A percentile compares a stretch with the other conserved stretches of the same genome.
These are phyloP conservation scores for Schrankia costaestrigalis DNA, from an alignment of 2,888 invertebrate genomes.

Conservation along the genomic window DNA sequence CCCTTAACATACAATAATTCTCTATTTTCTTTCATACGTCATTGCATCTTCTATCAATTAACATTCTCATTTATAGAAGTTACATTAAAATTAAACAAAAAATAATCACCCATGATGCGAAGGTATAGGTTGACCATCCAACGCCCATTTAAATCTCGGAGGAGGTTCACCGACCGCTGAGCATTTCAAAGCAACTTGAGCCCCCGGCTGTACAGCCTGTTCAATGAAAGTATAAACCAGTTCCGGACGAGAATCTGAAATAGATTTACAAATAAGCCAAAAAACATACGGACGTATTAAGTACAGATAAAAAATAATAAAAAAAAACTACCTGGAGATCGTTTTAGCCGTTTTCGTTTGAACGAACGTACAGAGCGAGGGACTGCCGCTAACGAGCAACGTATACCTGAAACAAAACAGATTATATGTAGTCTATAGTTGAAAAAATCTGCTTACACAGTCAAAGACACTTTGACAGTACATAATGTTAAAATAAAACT, in stretches of 20 bases:
- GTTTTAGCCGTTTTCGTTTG: conserved; percentile 68
- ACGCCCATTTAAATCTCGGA: conserved; percentile 79
- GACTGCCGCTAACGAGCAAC: conserved; percentile 65
- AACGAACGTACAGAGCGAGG: conserved; percentile 45
- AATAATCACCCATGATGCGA: conserved; percentile 64
- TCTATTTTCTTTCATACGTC: too few relatives aligned
- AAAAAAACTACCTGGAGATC: conserved; percentile 61
- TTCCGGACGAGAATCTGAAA: conserved; percentile 88
- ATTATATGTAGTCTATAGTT: conserved; percentile 15
- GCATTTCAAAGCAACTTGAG: conserved; percentile 90
- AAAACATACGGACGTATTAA: conserved; percentile 12
- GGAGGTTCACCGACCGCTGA: conserved; percentile 93
- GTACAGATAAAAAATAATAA: conserved; percentile 30
- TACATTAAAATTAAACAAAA: neutral
- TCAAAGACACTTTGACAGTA: conserved; percentile 18
- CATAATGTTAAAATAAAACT: conserved; percentile 8
- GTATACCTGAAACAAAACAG: conserved; percentile 55
- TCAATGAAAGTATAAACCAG: conserved; percentile 92
- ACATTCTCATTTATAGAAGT: too few relatives aligned
- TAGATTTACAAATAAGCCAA: conserved; percentile 22
- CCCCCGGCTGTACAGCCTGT: conserved; percentile 85
- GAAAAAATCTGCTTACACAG: conserved; percentile 24
- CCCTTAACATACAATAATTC: too few relatives aligned
- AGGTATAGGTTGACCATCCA: conserved; percentile 70
- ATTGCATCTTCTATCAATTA: too few relatives aligned